A percentile compares a stretch with the other conserved stretches of the same genome.
Evolutionary conservation across 1,140 invertebrate genomes (phyloP).

Genomic region (Hylaeus volcanicus): DNA sequence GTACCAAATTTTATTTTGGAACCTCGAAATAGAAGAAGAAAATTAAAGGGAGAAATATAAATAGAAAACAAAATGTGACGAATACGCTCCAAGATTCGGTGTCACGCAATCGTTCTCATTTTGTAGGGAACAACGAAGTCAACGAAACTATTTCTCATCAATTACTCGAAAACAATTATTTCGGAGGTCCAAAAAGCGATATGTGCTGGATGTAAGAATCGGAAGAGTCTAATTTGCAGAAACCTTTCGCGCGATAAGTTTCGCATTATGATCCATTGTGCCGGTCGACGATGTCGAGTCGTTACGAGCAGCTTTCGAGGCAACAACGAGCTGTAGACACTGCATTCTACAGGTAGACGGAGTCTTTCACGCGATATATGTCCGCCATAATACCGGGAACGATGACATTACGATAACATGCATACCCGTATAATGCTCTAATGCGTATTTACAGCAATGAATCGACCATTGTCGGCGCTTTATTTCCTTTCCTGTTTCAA

Average conservation of each 20-base stretch:
- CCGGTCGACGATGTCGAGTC: conserved; percentile 19
- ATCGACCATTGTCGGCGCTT: background rate
- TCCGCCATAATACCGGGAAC: conserved; percentile 22
- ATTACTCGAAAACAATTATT: too few species aligned
- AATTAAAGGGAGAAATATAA: too few species aligned
- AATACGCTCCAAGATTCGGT: too few species aligned
- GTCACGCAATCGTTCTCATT: too few species aligned
- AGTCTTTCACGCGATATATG: conserved; percentile 28
- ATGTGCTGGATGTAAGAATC: background rate
- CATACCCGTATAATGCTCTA: background rate
- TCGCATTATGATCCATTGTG: conserved; percentile 38
- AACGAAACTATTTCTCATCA: too few species aligned
- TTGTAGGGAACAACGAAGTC: too few species aligned
- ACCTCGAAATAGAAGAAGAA: too few species aligned
- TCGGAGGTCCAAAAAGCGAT: too few species aligned
- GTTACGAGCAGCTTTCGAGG: conserved; percentile 18
- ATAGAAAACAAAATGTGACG: too few species aligned
- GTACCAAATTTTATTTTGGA: too few species aligned
- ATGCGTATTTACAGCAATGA: conserved; percentile 4
- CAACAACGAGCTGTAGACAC: conserved; percentile 13
- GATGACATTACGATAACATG: conserved; percentile 35
- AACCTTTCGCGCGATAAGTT: conserved; percentile 38
- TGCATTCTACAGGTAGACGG: conserved; percentile 27
- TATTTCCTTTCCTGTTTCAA: background rate
- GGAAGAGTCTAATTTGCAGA: conserved; percentile 27